Conservation (phyloP, 1,140 invertebrate genomes). For the Parasteatoda tepidariorum region DNA sequence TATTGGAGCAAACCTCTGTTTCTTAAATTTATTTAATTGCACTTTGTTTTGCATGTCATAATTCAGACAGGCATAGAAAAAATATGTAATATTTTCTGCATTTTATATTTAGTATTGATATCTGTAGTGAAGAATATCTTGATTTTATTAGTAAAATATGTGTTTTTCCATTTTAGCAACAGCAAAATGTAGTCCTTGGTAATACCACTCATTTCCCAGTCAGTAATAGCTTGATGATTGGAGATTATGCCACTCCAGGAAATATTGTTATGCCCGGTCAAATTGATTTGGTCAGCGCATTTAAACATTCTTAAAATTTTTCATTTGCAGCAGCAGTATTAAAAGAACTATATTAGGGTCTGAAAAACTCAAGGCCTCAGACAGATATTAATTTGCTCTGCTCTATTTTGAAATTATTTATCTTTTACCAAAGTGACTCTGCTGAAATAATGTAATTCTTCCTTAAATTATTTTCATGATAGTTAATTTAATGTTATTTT, state of each 20-base stretch:
- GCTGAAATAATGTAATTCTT: neutral
- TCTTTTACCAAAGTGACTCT: conserved; percentile 1
- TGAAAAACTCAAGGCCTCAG: conserved; percentile 13
- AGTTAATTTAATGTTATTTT: no score
- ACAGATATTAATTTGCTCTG: neutral
- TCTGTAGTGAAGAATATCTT: no score
- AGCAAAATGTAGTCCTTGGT: conserved; percentile 73
- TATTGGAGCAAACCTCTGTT: no score
- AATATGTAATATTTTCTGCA: no score
- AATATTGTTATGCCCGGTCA: conserved; percentile 60
- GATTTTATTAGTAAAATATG: no score
- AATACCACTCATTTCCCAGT: conserved; percentile 77
- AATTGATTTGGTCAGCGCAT: conserved; percentile 46
- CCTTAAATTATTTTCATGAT: no score
- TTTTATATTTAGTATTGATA: no score
- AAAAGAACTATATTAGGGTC: conserved; percentile 50
- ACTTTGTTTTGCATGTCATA: no score
- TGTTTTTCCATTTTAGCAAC: conserved; percentile 67
- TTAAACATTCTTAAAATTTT: conserved; percentile 54
- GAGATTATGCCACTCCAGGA: conserved; percentile 75
- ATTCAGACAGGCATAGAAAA: no score
- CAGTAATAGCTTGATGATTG: conserved; percentile 83
- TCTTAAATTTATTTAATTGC: no score
- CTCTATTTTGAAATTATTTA: neutral
- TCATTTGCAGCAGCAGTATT: conserved; percentile 1